Conservation (phyloP, 2,888 invertebrate species). For the Tinea trinotella region DNA sequence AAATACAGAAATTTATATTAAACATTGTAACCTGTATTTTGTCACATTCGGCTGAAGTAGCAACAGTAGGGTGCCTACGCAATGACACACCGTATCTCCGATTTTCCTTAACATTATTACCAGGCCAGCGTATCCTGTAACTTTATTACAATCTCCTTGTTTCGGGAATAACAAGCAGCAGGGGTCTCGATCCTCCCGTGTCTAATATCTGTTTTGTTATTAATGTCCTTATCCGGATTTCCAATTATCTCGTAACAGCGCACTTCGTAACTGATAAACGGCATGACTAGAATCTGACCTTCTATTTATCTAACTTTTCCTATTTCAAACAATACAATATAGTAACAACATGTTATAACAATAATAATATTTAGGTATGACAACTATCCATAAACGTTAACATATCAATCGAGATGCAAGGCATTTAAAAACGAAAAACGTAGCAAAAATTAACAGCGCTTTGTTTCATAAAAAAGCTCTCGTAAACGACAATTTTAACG, state of each 20-base stretch:
- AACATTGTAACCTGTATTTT: not conserved
- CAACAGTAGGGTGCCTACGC: not conserved
- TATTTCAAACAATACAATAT: not conserved
- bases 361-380: not conserved
- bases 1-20: not conserved
- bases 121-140: constrained; percentile 42
- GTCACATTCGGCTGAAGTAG: not conserved
- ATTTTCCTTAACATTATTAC: constrained; percentile 50
- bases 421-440: not conserved
- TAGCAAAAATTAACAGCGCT: not conserved
- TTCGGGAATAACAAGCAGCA: constrained; percentile 46
- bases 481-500: not conserved
- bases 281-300: not conserved
- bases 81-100: constrained; percentile 25
- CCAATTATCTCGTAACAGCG: constrained; percentile 47
- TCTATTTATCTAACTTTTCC: not conserved
- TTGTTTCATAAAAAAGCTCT: not conserved
- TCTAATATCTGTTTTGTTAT: constrained; percentile 62
- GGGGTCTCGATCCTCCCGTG: constrained; percentile 37
- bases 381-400: too few species aligned
- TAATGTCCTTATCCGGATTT: constrained; percentile 56
- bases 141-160: constrained; percentile 56
- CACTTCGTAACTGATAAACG: constrained; percentile 22
- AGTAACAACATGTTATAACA: not conserved
- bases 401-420: too few species aligned